Base-by-base conservation (phyloP, 2,888 invertebrate species). In the Nineta flava region DNA sequence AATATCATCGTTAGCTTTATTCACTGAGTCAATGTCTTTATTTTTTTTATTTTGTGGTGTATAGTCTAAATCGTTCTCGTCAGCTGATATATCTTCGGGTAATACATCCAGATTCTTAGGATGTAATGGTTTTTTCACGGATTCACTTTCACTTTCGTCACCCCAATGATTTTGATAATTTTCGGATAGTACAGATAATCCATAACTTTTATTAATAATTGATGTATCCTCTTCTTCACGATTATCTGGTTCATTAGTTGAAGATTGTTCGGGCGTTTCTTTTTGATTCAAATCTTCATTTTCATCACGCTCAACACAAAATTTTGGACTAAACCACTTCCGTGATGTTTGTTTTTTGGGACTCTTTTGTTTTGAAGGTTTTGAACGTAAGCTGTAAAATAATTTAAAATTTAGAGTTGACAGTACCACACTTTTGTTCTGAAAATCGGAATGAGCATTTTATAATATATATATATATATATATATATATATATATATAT, bases 121-220 rank as follows among this genome's bases (percentile, higher is more conserved):
- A 5, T 7, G 26, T 26, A 7, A 26, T 26, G 26, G 7, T 6
- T 26, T 26, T 6, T 26, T 31, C 16, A 9, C 43, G 43, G 6
- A 50, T 45, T 48, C 32, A 46, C 46, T 47, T 21, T 47, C 45
- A 17, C 50, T 50, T 38, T 54, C 53, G 2, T 53, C 51, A 10
- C 47, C 46, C 21, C 51, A 34, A 19, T 16, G 19, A 32, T 44
- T 49, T 43, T 44, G 21, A 34, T 53, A 52, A 38, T 35, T 53
- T 51, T 53, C 50, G 17, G 40, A 48, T 31, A 53, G 48, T 13
- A 53, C 52, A 32, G 50, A 48, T 38, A 53, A 40, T 4, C 52
- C 53, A 35, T 52, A 52, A 46, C 51, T 49, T 40, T 48, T 41
- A 5, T 31, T 46, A 46, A 34, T 12, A 43, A 43, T 15, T 38